These are phyloP conservation scores for Drosophila algonquin DNA, from an alignment of 2,888 invertebrate genomes.

Conservation along the genomic window DNA sequence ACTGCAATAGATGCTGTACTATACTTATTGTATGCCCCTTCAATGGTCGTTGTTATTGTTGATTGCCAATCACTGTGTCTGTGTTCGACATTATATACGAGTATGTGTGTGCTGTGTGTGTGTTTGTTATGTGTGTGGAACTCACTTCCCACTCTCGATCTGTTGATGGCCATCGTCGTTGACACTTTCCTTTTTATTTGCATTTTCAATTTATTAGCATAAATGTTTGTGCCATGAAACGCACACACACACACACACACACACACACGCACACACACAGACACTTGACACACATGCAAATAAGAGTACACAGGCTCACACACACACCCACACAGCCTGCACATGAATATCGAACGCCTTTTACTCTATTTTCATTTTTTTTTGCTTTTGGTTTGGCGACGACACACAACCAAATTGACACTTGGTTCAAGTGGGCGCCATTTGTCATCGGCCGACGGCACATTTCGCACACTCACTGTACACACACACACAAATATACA, in stretches of 20 bases:
- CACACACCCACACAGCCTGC: constrained; percentile 9
- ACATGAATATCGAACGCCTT: constrained; percentile 53
- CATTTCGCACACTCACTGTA: constrained; percentile 55
- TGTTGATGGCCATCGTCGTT: constrained; percentile 53
- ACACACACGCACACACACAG: constrained; percentile 65
- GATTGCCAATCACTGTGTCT: constrained; percentile 55
- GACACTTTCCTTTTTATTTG: constrained; percentile 75
- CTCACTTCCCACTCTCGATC: constrained; percentile 33
- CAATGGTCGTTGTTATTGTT: constrained; percentile 16
- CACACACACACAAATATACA: constrained; percentile 5
- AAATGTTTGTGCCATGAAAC: constrained; percentile 67
- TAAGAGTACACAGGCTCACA: constrained; percentile 20
- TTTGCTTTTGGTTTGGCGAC: constrained; percentile 26
- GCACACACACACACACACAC: constrained; percentile 48
- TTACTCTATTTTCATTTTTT: constrained; percentile 19
- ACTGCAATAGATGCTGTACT: constrained; percentile 6
- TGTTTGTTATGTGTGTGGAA: constrained; percentile 3
- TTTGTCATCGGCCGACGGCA: constrained; percentile 69
- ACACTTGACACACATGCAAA: constrained; percentile 72
- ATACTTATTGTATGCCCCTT: not conserved
- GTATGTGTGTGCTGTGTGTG: constrained; percentile 5
- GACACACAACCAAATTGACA: constrained; percentile 68
- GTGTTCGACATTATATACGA: constrained; percentile 4
- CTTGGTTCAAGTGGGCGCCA: constrained; percentile 72
- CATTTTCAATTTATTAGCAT: constrained; percentile 79